Evolutionary conservation across 2,113 vertebrate genomes (phyloP).

Genomic region (Grus americana): DNA sequence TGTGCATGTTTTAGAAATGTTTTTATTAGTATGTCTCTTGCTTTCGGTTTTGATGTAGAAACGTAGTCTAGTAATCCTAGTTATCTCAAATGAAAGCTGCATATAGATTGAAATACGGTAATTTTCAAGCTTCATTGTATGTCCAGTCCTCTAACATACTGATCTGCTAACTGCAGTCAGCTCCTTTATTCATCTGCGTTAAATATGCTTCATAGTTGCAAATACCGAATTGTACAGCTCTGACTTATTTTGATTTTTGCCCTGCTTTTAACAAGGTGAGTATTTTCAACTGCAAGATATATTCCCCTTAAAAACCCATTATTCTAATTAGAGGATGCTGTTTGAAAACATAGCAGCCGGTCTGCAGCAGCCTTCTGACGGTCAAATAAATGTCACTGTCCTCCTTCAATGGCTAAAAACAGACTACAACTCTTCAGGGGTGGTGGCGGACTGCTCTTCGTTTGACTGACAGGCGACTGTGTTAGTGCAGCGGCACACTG

Average conservation of each 20-base stretch:
- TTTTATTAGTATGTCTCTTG: not conserved
- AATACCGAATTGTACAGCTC: not conserved
- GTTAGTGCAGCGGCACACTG: not conserved
- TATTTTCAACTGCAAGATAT: not conserved
- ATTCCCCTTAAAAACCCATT: not conserved
- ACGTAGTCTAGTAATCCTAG: not conserved
- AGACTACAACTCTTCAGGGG: not conserved
- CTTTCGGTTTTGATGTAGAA: not conserved
- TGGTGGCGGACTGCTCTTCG: not conserved
- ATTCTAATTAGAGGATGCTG: not conserved
- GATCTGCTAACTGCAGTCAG: not conserved
- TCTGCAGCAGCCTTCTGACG: not conserved
- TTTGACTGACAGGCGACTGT: conserved; percentile 60
- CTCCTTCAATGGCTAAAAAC: conserved; percentile 59
- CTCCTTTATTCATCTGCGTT: not conserved
- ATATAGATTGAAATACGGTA: fast-evolving
- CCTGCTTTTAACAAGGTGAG: fast-evolving
- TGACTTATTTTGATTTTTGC: not conserved
- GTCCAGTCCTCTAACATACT: not conserved
- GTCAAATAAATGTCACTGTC: conserved; percentile 60
- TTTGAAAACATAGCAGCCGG: not conserved
- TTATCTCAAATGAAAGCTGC: not conserved
- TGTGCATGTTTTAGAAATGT: fast-evolving
- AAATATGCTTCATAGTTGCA: not conserved
- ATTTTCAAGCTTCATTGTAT: not conserved